phyloP scores from a whole-genome alignment of 1,140 invertebrate genomes.

The Hydropsyche tenuis region DNA sequence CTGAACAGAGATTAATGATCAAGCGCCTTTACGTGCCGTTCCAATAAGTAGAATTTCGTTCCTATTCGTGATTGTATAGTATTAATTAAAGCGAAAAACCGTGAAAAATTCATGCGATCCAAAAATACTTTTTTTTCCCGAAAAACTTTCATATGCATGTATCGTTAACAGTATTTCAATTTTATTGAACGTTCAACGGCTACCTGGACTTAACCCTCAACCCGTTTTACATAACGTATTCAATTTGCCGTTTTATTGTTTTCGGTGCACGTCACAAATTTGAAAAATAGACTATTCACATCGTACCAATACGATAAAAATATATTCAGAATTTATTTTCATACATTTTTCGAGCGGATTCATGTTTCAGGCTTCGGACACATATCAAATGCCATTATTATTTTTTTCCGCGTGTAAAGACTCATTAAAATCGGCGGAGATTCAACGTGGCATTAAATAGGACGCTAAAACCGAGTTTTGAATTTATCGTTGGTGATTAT shows the following conservation, averaged over 20 bases:
- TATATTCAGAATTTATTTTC: no score
- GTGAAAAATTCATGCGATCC: background rate
- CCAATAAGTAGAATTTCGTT: background rate
- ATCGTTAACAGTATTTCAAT: conserved; percentile 1
- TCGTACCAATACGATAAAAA: no score
- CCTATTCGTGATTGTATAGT: background rate
- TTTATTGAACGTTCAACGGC: background rate
- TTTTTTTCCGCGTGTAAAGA: no score
- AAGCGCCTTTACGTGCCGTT: conserved; percentile 8
- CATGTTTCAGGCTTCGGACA: no score
- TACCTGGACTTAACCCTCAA: background rate
- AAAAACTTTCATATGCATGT: no score
- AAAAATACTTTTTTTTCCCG: no score
- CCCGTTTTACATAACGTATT: background rate
- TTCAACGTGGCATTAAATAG: no score
- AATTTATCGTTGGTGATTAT: conserved; percentile 6
- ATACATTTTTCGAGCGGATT: no score
- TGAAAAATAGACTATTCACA: no score
- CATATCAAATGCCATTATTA: no score
- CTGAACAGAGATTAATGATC: background rate
- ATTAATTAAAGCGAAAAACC: conserved; percentile 9
- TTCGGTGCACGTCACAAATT: background rate
- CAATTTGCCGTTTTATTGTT: conserved; percentile 10
- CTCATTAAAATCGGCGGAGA: no score
- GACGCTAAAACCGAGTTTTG: background rate